These are phyloP conservation scores for Drosophila planitibia DNA, from an alignment of 2,888 invertebrate genomes.

Conservation along the genomic window DNA sequence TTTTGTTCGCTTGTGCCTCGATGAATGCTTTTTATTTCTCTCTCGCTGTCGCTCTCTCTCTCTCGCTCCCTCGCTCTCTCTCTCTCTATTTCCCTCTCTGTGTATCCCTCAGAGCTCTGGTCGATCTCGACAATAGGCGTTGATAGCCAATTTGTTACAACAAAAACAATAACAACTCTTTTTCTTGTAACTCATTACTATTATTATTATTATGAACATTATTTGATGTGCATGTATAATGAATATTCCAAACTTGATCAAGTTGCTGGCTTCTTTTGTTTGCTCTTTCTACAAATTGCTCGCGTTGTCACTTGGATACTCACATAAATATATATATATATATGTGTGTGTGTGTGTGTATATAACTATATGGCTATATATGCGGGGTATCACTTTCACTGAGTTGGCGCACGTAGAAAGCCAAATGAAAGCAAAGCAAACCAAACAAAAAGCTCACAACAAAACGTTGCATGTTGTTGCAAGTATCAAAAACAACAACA, in stretches of 20 bases:
- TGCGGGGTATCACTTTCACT: conserved; percentile 72
- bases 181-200: conserved; percentile 61
- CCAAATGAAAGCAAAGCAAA: conserved; percentile 74
- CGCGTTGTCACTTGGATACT: conserved; percentile 63
- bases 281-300: conserved; percentile 66
- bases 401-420: conserved; percentile 73
- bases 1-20: conserved; percentile 24
- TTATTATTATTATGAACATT: conserved; percentile 53
- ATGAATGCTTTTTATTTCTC: conserved; percentile 26
- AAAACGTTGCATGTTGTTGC: conserved; percentile 55
- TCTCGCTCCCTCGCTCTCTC: background rate
- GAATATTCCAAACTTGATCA: conserved; percentile 38
- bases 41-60: background rate
- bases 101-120: conserved; percentile 1
- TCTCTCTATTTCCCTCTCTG: background rate
- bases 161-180: conserved; percentile 41
- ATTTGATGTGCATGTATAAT: conserved; percentile 39
- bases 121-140: conserved; percentile 51
- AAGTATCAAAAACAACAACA: conserved; percentile 21
- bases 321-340: conserved; percentile 12
- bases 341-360: conserved; percentile 9
- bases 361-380: conserved; percentile 28
- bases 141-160: conserved; percentile 71
- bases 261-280: conserved; percentile 29
- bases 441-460: conserved; percentile 27